These are phyloP conservation scores for Osmoderma eremita DNA, from an alignment of 2,888 invertebrate genomes.

Conservation along the genomic window DNA sequence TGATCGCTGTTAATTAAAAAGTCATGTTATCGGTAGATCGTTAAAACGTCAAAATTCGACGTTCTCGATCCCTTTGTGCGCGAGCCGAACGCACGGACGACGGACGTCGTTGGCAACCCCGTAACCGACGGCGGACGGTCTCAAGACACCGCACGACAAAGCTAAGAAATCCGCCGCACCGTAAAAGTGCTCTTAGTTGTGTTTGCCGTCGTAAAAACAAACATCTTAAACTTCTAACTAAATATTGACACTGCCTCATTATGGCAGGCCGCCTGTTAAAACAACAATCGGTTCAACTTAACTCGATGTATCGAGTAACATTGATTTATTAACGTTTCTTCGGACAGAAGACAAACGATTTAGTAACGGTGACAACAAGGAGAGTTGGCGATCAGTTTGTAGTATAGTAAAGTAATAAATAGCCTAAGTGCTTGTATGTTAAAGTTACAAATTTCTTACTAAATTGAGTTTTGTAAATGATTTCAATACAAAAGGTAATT, in stretches of 20 bases:
- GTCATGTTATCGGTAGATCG: slow-evolving; percentile 29
- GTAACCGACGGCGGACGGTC: background rate
- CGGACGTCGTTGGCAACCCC: no score
- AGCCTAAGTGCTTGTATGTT: no score
- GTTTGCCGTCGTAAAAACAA: slow-evolving; percentile 42
- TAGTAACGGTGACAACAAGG: background rate
- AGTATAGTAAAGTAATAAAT: background rate
- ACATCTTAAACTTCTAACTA: slow-evolving; percentile 52
- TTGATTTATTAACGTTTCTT: slow-evolving; percentile 49
- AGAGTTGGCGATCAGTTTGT: background rate
- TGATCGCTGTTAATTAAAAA: slow-evolving; percentile 32
- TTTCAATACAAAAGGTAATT: no score
- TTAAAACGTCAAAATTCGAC: slow-evolving; percentile 34
- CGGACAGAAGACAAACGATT: slow-evolving; percentile 23
- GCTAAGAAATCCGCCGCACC: slow-evolving; percentile 18
- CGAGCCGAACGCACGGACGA: no score
- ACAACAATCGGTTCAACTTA: slow-evolving; percentile 52
- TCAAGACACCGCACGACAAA: slow-evolving; percentile 12
- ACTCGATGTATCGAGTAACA: slow-evolving; percentile 46
- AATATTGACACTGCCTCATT: slow-evolving; percentile 53
- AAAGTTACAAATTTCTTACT: no score
- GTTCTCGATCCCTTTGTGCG: background rate
- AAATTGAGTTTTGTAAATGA: no score
- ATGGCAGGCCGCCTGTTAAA: slow-evolving; percentile 52
- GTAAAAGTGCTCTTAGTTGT: slow-evolving; percentile 32